These are phyloP conservation scores for Polyploca ridens DNA, from an alignment of 2,888 invertebrate species.

Conservation along the genomic window DNA sequence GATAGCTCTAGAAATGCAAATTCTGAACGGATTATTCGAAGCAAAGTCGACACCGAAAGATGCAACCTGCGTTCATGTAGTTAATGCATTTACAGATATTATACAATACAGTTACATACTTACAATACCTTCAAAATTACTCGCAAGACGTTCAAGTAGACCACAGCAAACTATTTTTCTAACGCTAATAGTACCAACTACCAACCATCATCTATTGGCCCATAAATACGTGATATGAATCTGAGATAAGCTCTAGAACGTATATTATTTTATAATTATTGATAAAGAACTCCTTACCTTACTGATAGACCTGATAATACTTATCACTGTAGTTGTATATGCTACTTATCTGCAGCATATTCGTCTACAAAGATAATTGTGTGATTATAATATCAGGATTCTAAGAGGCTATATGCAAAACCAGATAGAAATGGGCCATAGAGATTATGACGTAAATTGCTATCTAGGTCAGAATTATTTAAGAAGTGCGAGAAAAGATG, in stretches of 20 bases:
- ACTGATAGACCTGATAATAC: constrained; percentile 33
- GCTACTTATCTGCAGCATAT: background rate
- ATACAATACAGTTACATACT: too few species aligned
- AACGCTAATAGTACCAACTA: background rate
- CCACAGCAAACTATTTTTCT: background rate
- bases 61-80: too few species aligned
- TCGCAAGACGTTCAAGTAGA: too few species aligned
- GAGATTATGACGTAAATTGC: background rate
- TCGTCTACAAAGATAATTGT: background rate
- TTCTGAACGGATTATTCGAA: background rate
- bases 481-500: background rate
- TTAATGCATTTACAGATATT: too few species aligned
- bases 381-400: background rate
- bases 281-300: constrained; percentile 26
- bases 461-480: background rate
- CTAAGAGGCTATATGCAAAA: background rate
- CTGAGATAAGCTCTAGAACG: constrained; percentile 14
- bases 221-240: background rate
- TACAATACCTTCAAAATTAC: too few species aligned
- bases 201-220: constrained; percentile 1
- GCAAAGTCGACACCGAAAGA: background rate
- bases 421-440: background rate
- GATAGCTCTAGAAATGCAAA: too few species aligned
- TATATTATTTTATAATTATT: constrained; percentile 41
- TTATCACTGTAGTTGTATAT: constrained; percentile 27